Conservation (phyloP, 2,888 invertebrate species). For the Operophtera brumata region DNA sequence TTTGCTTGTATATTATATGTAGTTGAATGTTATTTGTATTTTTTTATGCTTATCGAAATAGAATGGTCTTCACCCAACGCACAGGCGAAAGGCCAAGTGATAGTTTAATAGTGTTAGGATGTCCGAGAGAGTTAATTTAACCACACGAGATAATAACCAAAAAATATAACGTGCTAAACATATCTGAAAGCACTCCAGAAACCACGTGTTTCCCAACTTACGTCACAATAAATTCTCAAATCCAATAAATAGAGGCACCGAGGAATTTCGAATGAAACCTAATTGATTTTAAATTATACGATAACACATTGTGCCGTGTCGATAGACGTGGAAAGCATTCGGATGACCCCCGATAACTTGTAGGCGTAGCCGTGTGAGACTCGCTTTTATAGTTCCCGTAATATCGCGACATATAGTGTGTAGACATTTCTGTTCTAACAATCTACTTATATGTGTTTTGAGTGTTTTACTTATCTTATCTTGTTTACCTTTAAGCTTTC, state of each 20-base stretch:
- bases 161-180: conserved; percentile 22
- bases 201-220: conserved; percentile 31
- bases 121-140: conserved; percentile 6
- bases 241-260: conserved; percentile 34
- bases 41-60: conserved; percentile 6
- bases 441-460: conserved; percentile 19
- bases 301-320: conserved; percentile 46
- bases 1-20: conserved; percentile 27
- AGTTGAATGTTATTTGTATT: conserved; percentile 13
- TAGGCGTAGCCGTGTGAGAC: conserved; percentile 41
- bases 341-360: conserved; percentile 47
- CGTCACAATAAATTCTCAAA: conserved; percentile 33
- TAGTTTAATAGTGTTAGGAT: conserved; percentile 7
- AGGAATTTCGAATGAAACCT: conserved; percentile 50
- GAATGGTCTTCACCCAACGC: conserved; percentile 3
- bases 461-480: conserved; percentile 21
- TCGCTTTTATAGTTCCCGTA: conserved; percentile 31
- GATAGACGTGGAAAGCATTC: conserved; percentile 51
- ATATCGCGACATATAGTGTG: conserved; percentile 33
- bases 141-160: conserved; percentile 8
- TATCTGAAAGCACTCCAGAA: conserved; percentile 15
- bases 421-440: conserved; percentile 30
- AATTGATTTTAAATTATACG: conserved; percentile 59
- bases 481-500: conserved; percentile 21
- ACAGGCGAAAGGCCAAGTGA: conserved; percentile 3